Base-by-base conservation (phyloP, 2,888 invertebrate species). In the Odiellus spinosus region DNA sequence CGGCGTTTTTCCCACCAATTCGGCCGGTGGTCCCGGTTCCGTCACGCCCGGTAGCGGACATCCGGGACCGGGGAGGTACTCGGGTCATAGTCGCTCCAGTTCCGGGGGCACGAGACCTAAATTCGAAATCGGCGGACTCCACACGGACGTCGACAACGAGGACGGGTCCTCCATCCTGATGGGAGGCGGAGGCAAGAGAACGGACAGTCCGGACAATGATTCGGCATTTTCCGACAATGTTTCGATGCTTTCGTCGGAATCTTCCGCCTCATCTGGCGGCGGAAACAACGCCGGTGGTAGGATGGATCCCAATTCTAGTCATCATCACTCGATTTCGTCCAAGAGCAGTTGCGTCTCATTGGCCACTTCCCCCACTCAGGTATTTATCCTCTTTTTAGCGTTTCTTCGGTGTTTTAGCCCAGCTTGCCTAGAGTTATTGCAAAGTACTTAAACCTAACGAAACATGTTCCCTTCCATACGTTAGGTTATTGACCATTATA, bases 151-250 rank as follows among this genome's bases (percentile, higher is more conserved):
- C 47, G 44, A 47, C 36, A 46, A 49, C 48, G 41, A 57, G 51
- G 26, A 26, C 8, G 26, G 26, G 4, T 26, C 26, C 26, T 26
- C 26, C 26, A 26, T 26, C 8, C 8, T 26, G 26, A 43, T 54
- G 42, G 46, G 56, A 55, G 45, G 56, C 54, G 38, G 51, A 39
- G 69, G 68, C 40, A 63, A 70, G n/a, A 75, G 87, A 54, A 83
- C 87, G 12, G 90, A 93, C 61, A 88, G 88, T 45, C 93, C 93
- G 0, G 95, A 95, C 68, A 93, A 91, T 68, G 96, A 96, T 70
- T 93, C 93, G 11, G 96, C 95, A 14, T 96, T 93, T 67, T 93
- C 93, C 60, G 96, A 96, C 69, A 91, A 88, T 53, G 88, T 91
- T 49, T 88, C 88, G 20, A 80, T 90, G 76, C 70, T 87, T 53